These are phyloP conservation scores for Limonius californicus DNA, from an alignment of 1,140 invertebrate species.

Conservation along the genomic window DNA sequence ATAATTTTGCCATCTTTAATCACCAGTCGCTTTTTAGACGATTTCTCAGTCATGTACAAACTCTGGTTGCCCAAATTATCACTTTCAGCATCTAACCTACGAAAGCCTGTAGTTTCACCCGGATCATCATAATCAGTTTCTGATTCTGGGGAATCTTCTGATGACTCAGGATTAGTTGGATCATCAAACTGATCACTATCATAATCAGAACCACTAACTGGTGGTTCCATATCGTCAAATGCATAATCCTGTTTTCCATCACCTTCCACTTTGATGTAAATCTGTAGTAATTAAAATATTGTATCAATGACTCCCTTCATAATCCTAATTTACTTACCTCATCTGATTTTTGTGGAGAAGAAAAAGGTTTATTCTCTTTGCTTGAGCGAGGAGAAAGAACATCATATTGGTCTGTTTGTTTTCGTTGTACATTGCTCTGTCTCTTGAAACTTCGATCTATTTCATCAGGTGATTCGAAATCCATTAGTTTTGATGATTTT, in stretches of 20 bases:
- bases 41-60: slow-evolving; percentile 75
- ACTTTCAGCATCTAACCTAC: slow-evolving; percentile 53
- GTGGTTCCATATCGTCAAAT: slow-evolving; percentile 54
- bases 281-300: neutral
- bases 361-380: slow-evolving; percentile 48
- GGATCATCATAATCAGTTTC: slow-evolving; percentile 48
- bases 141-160: slow-evolving; percentile 48
- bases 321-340: too few relatives aligned
- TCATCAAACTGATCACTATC: slow-evolving; percentile 44
- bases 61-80: slow-evolving; percentile 56
- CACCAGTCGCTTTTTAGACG: slow-evolving; percentile 65
- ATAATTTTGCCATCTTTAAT: slow-evolving; percentile 71
- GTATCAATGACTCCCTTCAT: too few relatives aligned
- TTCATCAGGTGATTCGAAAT: slow-evolving; percentile 87
- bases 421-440: slow-evolving; percentile 41
- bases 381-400: slow-evolving; percentile 31
- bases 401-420: slow-evolving; percentile 42
- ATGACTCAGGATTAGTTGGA: slow-evolving; percentile 39
- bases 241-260: slow-evolving; percentile 25
- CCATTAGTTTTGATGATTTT: slow-evolving; percentile 90
- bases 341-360: slow-evolving; percentile 48
- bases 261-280: neutral
- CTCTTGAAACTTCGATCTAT: slow-evolving; percentile 53
- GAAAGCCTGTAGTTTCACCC: slow-evolving; percentile 49
- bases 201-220: slow-evolving; percentile 43